These are phyloP conservation scores for Polyommatus icarus DNA, from an alignment of 2,888 invertebrate species.

Conservation along the genomic window DNA sequence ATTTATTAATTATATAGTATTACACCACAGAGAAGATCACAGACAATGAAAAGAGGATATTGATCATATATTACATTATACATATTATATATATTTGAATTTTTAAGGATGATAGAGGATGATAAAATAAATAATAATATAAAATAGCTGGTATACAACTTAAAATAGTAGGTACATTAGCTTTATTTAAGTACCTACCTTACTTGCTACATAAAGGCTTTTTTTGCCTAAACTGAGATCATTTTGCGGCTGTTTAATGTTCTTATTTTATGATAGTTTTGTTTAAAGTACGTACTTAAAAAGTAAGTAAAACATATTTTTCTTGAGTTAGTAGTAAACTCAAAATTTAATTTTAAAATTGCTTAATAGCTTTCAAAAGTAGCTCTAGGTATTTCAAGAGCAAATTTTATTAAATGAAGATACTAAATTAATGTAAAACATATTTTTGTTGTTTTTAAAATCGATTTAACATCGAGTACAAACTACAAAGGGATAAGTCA, in stretches of 20 bases:
- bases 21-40: too few relatives aligned
- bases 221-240: not conserved
- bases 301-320: not conserved
- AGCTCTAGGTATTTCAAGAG: not conserved
- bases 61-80: too few relatives aligned
- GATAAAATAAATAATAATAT: too few relatives aligned
- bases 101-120: too few relatives aligned
- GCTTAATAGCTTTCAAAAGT: not conserved
- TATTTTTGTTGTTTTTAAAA: not conserved
- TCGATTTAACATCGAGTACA: slow-evolving; percentile 9
- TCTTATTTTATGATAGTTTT: not conserved
- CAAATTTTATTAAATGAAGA: not conserved
- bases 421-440: not conserved
- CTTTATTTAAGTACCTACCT: not conserved
- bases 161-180: not conserved
- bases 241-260: slow-evolving; percentile 8
- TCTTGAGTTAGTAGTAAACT: not conserved
- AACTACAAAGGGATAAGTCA: slow-evolving; percentile 23
- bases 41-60: too few relatives aligned
- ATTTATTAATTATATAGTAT: too few relatives aligned
- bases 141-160: too few relatives aligned
- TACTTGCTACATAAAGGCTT: not conserved
- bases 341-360: not conserved
- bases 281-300: not conserved
- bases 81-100: too few relatives aligned